Evolutionary conservation across 2,113 vertebrate genomes (phyloP).

Genomic region (Podarcis muralis): DNA sequence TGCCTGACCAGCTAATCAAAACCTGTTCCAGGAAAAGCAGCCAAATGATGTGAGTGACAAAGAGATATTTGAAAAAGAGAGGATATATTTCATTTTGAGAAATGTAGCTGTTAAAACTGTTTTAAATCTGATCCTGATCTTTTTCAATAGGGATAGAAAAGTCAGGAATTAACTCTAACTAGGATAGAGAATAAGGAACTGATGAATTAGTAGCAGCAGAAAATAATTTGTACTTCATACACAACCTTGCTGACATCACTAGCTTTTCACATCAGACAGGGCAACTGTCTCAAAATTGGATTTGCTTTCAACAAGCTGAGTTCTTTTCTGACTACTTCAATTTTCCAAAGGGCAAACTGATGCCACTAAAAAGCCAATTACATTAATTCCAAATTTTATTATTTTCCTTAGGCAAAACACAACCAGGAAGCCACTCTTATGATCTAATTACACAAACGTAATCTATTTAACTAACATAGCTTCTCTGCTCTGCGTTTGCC

Average conservation of each 20-base stretch:
- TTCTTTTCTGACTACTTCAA: slow-evolving; percentile 41
- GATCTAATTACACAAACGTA: slow-evolving; percentile 67
- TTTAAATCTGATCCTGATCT: background rate
- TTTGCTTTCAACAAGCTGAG: slow-evolving; percentile 42
- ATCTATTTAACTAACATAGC: slow-evolving; percentile 59
- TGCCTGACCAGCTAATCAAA: background rate
- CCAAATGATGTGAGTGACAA: background rate
- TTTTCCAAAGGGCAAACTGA: slow-evolving; percentile 54
- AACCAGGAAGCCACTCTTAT: slow-evolving; percentile 40
- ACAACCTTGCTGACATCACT: slow-evolving; percentile 13
- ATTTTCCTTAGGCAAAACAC: slow-evolving; percentile 60
- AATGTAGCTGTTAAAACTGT: background rate
- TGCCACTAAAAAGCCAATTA: slow-evolving; percentile 48
- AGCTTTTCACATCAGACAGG: slow-evolving; percentile 55
- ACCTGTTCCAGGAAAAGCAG: background rate
- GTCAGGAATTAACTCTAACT: slow-evolving; percentile 8
- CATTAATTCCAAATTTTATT: slow-evolving; percentile 59
- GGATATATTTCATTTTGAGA: background rate
- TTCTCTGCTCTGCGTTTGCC: slow-evolving; percentile 39
- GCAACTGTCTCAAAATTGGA: slow-evolving; percentile 56
- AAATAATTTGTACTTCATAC: slow-evolving; percentile 15
- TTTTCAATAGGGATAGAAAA: background rate
- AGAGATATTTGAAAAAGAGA: background rate
- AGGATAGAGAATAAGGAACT: background rate
- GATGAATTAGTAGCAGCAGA: background rate